phyloP scores from a whole-genome alignment of 2,888 invertebrate genomes.

The Pseudeuparius sepicola region DNA sequence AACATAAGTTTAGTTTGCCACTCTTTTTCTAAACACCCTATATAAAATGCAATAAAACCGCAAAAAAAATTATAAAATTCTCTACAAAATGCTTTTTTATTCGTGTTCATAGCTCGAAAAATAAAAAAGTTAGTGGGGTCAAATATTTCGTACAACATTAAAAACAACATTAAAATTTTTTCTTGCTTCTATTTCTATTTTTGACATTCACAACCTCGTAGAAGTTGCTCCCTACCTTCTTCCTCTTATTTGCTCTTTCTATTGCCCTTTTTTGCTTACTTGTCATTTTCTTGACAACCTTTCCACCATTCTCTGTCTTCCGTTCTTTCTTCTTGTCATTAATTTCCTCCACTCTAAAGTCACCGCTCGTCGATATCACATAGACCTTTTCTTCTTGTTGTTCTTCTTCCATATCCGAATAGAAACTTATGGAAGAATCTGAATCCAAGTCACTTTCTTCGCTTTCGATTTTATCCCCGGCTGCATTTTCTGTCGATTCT shows the following conservation, averaged over 20 bases:
- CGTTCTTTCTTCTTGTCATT: slow-evolving; percentile 23
- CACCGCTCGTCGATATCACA: slow-evolving; percentile 36
- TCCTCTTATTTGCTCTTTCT: slow-evolving; percentile 64
- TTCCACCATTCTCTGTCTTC: slow-evolving; percentile 22
- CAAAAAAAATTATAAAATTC: too few species aligned
- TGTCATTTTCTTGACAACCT: slow-evolving; percentile 48
- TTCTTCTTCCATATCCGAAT: slow-evolving; percentile 54
- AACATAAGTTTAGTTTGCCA: too few species aligned
- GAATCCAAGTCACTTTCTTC: slow-evolving; percentile 35
- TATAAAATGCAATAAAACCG: too few species aligned
- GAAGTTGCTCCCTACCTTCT: slow-evolving; percentile 80
- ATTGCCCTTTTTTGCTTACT: slow-evolving; percentile 67
- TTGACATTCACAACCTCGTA: slow-evolving; percentile 85
- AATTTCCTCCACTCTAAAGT: slow-evolving; percentile 41
- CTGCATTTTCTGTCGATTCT: slow-evolving; percentile 30
- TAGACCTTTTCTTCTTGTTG: slow-evolving; percentile 43
- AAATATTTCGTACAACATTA: too few species aligned
- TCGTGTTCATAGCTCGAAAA: too few species aligned
- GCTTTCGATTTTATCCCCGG: slow-evolving; percentile 24
- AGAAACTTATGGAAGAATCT: slow-evolving; percentile 57
- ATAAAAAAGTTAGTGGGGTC: too few species aligned
- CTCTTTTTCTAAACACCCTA: too few species aligned
- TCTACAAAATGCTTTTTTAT: too few species aligned
- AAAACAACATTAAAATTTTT: slow-evolving; percentile 37
- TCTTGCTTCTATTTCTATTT: slow-evolving; percentile 70